Conservation (phyloP, 2,797 vertebrate species). For the Hydrocynus forskahlii region DNA sequence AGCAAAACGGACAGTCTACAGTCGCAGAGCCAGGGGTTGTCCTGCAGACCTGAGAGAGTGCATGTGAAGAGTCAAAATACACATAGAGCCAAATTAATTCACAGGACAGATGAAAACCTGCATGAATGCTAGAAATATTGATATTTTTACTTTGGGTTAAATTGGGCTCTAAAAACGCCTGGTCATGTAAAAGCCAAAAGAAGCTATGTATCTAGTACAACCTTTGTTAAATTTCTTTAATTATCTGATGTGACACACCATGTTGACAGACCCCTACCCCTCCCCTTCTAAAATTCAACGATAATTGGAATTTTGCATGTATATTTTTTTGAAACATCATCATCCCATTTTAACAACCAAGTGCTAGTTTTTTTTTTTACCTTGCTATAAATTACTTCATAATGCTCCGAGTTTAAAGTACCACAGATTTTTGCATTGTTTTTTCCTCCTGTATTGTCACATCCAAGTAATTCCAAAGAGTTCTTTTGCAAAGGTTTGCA, state of each 20-base stretch:
- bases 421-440: background rate
- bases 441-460: too few species aligned
- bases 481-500: too few species aligned
- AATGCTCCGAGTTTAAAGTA: too few species aligned
- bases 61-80: slow-evolving; percentile 68
- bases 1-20: slow-evolving; percentile 89
- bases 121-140: background rate
- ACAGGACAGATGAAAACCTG: background rate
- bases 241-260: background rate
- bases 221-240: background rate
- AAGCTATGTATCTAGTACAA: background rate
- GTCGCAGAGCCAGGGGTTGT: slow-evolving; percentile 94
- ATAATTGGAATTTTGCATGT: too few species aligned
- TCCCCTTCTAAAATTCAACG: background rate
- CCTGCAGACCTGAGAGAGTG: slow-evolving; percentile 84
- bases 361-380: too few species aligned
- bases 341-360: too few species aligned
- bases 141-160: background rate
- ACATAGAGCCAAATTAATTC: slow-evolving; percentile 68
- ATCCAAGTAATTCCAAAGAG: too few species aligned
- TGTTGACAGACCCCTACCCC: background rate
- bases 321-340: too few species aligned
- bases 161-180: background rate
- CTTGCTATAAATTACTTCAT: too few species aligned
- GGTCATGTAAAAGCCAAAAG: too few species aligned